Conservation (phyloP, 2,797 vertebrate species). For the Pyrocephalus nanus region DNA sequence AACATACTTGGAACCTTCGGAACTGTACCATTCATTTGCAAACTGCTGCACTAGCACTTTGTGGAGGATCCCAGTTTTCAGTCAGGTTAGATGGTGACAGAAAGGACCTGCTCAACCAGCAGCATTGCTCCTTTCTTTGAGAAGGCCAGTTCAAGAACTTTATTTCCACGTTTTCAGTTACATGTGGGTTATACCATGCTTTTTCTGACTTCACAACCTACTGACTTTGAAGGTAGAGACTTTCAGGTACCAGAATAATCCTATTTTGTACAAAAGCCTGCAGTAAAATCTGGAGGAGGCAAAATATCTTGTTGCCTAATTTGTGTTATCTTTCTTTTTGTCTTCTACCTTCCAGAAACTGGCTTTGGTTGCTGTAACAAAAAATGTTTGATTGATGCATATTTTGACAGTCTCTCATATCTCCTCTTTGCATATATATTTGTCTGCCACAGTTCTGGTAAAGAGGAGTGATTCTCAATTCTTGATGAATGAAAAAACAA, state of each 20-base stretch:
- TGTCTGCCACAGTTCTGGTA: not conserved
- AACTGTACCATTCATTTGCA: not conserved
- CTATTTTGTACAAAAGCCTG: not conserved
- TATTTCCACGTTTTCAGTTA: not conserved
- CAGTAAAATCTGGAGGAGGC: not conserved
- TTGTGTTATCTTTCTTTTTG: not conserved
- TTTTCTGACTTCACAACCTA: not conserved
- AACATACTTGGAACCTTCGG: not conserved
- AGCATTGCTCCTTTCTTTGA: not conserved
- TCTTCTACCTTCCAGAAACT: not conserved
- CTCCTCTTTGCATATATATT: conserved; percentile 1
- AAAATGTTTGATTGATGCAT: not conserved
- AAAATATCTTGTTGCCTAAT: not conserved
- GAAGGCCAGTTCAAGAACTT: not conserved
- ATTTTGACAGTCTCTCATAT: conserved; percentile 22
- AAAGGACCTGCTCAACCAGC: not conserved
- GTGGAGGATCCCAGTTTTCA: not conserved
- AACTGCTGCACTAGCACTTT: not conserved
- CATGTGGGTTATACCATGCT: not conserved
- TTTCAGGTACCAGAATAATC: not conserved
- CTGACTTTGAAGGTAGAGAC: not conserved
- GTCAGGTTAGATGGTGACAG: not conserved
- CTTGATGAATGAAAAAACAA: conserved; percentile 12
- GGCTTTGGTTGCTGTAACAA: not conserved
- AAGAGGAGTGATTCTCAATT: not conserved